Conservation (phyloP, 2,888 invertebrate genomes). For the Andrena haemorrhoa region DNA sequence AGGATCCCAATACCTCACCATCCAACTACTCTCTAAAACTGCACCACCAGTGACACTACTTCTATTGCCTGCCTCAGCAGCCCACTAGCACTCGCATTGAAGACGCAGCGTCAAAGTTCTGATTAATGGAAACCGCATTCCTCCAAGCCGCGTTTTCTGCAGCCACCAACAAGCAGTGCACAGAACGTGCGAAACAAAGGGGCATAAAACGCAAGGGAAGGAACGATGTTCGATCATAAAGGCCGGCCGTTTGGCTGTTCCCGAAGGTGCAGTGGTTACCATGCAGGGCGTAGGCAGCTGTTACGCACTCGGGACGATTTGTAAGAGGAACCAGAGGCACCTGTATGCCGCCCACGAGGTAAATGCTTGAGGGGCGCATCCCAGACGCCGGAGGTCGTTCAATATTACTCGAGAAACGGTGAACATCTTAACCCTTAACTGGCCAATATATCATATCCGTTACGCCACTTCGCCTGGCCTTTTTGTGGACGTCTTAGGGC, state of each 20-base stretch:
- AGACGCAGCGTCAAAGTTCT: background rate
- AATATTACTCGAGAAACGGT: slow-evolving; percentile 62
- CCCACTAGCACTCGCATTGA: background rate
- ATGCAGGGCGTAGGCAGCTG: slow-evolving; percentile 61
- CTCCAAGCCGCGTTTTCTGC: background rate
- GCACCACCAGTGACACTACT: background rate
- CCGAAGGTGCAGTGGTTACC: slow-evolving; percentile 56
- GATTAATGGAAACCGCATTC: slow-evolving; percentile 37
- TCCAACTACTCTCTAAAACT: background rate
- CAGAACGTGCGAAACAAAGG: slow-evolving; percentile 36
- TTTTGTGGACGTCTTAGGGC: background rate
- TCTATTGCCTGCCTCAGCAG: background rate
- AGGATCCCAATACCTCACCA: background rate
- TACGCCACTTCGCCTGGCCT: slow-evolving; percentile 19
- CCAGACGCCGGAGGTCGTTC: slow-evolving; percentile 49
- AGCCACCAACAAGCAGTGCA: background rate
- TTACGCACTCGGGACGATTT: slow-evolving; percentile 51
- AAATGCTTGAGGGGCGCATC: slow-evolving; percentile 40
- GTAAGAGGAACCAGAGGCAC: slow-evolving; percentile 66
- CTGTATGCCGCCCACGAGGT: slow-evolving; percentile 70
- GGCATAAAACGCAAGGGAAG: slow-evolving; percentile 43
- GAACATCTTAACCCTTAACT: slow-evolving; percentile 70
- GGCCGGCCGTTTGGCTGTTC: slow-evolving; percentile 51
- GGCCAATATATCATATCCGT: slow-evolving; percentile 42
- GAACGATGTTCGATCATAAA: slow-evolving; percentile 50